Base-by-base conservation (phyloP, 1,140 invertebrate species). In the Calliphora vicina region DNA sequence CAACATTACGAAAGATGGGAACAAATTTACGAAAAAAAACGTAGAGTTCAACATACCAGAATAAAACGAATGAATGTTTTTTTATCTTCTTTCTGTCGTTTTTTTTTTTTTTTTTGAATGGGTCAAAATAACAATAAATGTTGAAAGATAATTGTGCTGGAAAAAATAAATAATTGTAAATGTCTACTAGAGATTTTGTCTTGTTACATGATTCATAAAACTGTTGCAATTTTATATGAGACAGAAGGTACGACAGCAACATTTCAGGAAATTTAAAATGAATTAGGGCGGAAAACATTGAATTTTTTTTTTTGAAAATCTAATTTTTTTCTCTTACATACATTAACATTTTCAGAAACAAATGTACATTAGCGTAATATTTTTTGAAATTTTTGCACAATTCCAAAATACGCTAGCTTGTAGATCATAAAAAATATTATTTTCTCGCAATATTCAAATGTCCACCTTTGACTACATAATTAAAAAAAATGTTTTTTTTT, bases 71-170 rank as follows among this genome's bases (percentile, higher is more conserved):
- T 35, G 35, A 35, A 35, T 10, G 10, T 5, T 35, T 35, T 35
- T 35, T 35, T 35, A 57, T n/a, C 61, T 67, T 67, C 4, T 23
- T 25, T 20, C 10, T 67, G n/a, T 67, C n/a, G 13, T 61, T 17
- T 61, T n/a, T 13, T 61, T 61, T 67, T 67, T 20, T 67, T 23
- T 67, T 10, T 67, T 23, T 67, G 61, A 67, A 23, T 23, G 23
- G 61, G 61, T 67, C 61, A 23, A 67, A 67, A 25, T 67, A 67
- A 67, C 20, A 67, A 67, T 23, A 67, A 67, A 67, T 67, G 61
- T 23, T 67, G 61, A 67, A 67, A 67, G 20, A 67, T 67, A 67
- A 67, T 67, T 67, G n/a, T 25, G 20, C 61, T 67, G n/a, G n/a
- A 67, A 23, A 17, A 67, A 67, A 67, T 67, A 67, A 67, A 67